Percentiles rank a stretch among this genome's conserved stretches.
Evolutionary conservation across 2,797 vertebrate genomes (phyloP).

Genomic region (Sebastes hopkinsi): DNA sequence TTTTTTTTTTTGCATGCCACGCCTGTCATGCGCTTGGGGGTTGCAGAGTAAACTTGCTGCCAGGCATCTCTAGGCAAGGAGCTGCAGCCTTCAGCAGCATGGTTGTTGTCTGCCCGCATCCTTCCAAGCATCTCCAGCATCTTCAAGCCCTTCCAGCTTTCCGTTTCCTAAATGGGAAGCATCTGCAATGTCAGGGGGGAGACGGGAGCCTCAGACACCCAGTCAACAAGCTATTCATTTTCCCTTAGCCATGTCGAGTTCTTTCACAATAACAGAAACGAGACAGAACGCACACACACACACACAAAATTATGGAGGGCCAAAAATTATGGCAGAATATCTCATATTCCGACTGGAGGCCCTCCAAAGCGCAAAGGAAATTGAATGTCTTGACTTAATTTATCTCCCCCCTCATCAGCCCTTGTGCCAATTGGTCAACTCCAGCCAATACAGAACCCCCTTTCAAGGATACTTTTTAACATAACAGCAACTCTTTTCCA

Average conservation of each 20-base stretch:
- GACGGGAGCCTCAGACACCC: constrained; percentile 35
- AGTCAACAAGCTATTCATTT: constrained; percentile 54
- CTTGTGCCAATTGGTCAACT: constrained; percentile 8
- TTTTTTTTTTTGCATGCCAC: constrained; percentile 46
- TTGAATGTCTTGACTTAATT: constrained; percentile 39
- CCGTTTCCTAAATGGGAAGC: constrained; percentile 58
- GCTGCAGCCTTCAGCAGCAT: constrained; percentile 53
- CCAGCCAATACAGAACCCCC: constrained; percentile 9
- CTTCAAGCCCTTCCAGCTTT: constrained; percentile 57
- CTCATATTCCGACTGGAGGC: constrained; percentile 20
- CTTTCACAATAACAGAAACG: constrained; percentile 31
- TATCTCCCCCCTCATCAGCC: constrained; percentile 4
- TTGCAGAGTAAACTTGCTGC: constrained; percentile 62
- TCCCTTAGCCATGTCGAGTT: constrained; percentile 12
- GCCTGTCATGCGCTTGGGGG: constrained; percentile 61
- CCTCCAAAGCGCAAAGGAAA: constrained; percentile 19
- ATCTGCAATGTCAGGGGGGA: constrained; percentile 52
- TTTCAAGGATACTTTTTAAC: not conserved
- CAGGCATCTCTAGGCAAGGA: constrained; percentile 56
- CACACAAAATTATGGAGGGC: not conserved
- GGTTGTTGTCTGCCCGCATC: constrained; percentile 49
- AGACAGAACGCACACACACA: not conserved
- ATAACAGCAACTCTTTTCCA: not conserved
- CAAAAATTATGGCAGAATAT: constrained; percentile 16
- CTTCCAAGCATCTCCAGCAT: constrained; percentile 54